phyloP scores from a whole-genome alignment of 2,888 invertebrate species.

The Dyspetes luteomarginatus region DNA sequence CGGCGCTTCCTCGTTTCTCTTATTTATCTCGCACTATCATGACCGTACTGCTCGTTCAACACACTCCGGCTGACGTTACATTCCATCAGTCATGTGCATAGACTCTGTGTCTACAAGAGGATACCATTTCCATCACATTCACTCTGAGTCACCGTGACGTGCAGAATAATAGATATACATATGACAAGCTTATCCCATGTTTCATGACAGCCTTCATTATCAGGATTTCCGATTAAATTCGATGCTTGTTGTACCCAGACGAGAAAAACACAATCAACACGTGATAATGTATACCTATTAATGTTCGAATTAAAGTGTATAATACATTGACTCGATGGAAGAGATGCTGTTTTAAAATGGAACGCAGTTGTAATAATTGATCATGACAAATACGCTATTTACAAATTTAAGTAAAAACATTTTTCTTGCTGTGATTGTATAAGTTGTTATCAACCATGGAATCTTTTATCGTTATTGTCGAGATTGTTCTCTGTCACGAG shows the following conservation, averaged over 20 bases:
- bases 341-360: too few relatives aligned
- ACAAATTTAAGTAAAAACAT: too few relatives aligned
- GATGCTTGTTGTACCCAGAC: neutral
- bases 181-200: slow-evolving; percentile 43
- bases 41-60: neutral
- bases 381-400: too few relatives aligned
- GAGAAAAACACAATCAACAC: slow-evolving; percentile 11
- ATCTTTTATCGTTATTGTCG: neutral
- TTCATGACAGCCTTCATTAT: slow-evolving; percentile 37
- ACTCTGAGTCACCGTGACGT: slow-evolving; percentile 23
- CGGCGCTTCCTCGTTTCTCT: slow-evolving; percentile 37
- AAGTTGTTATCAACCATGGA: neutral
- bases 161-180: slow-evolving; percentile 29
- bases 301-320: neutral
- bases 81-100: slow-evolving; percentile 57
- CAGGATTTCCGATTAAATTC: slow-evolving; percentile 36
- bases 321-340: too few relatives aligned
- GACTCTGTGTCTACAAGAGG: slow-evolving; percentile 11
- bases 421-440: neutral
- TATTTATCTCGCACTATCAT: slow-evolving; percentile 48
- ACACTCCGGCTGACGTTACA: slow-evolving; percentile 38
- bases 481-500: neutral
- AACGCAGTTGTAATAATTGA: too few relatives aligned
- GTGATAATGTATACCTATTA: neutral
- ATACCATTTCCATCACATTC: slow-evolving; percentile 22